Evolutionary conservation across 2,113 vertebrate genomes (phyloP), one percentile per base, ranked within the genome.

Genomic region (Lepidiolamprologus cunningtoni): DNA sequence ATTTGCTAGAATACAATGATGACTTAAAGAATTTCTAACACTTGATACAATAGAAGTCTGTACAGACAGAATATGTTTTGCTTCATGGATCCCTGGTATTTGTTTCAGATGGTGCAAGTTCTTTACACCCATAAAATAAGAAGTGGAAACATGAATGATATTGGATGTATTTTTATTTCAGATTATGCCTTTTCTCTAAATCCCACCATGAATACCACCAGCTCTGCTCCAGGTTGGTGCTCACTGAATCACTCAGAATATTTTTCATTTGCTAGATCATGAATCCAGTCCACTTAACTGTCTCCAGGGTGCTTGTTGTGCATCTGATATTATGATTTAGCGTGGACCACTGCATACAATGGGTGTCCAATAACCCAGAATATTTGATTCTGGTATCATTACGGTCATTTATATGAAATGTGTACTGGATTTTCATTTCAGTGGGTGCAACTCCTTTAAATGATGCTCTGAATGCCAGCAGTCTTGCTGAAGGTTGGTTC

Each of bases 221-320:
- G 3, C 16, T 26, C 10, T 26, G 5, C 68, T 2, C 4, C 80
- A 71, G 91, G 87, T 92, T 21, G 19, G 85, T 78, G 14, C 61
- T 81, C 4, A 2, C 2, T 52, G 21, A 12, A 47, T 28, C n/a
- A 2, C n/a, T 40, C 61, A 40, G 19, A 40, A 14, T 40, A 40
- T 21, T 40, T 40, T 68, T 23, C n/a, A 68, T 68, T 68, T 40
- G 1, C 4, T 26, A 33, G n/a, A 42, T 23, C n/a, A 42, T 71
- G n/a, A 42, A 2, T 23, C 37, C 35, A 37, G 37, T 66, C 6
- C 19, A 66, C 37, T 45, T 16, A 42, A 45, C 8, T 42, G 3
- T 23, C 40, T 45, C 37, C 37, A 73, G 13, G 66, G 5, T 23
- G n/a, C 3, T 14, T 21, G 35, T 21, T 37, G 33, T 71, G 37